Percentiles rank a stretch among this genome's conserved stretches.
phyloP scores from a whole-genome alignment of 2,113 vertebrate species.

The Eudyptes chrysolophus region DNA sequence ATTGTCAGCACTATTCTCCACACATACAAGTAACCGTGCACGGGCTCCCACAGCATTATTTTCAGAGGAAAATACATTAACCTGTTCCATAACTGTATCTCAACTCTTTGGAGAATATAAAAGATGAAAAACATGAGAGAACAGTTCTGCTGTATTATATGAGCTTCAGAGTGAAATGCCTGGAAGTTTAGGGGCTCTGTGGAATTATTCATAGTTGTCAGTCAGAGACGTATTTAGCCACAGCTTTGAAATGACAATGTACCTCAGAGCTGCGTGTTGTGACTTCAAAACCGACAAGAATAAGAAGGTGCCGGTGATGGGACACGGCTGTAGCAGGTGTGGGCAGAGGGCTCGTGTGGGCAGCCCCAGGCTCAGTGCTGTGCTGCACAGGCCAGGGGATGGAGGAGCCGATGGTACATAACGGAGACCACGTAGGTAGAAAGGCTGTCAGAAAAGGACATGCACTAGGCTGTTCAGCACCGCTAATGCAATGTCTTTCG shows the following conservation, averaged over 20 bases:
- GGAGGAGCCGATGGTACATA: background rate
- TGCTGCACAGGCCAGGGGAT: background rate
- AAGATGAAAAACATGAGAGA: constrained; percentile 38
- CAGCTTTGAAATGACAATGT: constrained; percentile 46
- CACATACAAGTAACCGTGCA: background rate
- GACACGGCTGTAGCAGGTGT: background rate
- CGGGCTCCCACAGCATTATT: constrained; percentile 20
- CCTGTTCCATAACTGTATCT: constrained; percentile 30
- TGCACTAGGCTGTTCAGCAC: background rate
- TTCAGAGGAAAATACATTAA: constrained; percentile 51
- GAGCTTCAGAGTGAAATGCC: constrained; percentile 29
- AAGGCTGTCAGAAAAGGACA: background rate
- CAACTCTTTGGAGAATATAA: constrained; percentile 24
- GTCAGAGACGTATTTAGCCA: constrained; percentile 42
- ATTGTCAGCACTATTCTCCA: constrained; percentile 33
- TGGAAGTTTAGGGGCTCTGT: constrained; percentile 13
- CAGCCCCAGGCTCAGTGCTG: background rate
- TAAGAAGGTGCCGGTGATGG: background rate
- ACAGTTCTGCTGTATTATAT: background rate
- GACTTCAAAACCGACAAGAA: background rate
- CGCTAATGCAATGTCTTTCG: background rate
- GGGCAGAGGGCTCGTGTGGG: fast-evolving
- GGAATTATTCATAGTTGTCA: constrained; percentile 64
- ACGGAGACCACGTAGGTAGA: fast-evolving
- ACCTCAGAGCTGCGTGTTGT: background rate